Evolutionary conservation across 1,140 invertebrate genomes (phyloP).

Genomic region (Drosophila sechellia): DNA sequence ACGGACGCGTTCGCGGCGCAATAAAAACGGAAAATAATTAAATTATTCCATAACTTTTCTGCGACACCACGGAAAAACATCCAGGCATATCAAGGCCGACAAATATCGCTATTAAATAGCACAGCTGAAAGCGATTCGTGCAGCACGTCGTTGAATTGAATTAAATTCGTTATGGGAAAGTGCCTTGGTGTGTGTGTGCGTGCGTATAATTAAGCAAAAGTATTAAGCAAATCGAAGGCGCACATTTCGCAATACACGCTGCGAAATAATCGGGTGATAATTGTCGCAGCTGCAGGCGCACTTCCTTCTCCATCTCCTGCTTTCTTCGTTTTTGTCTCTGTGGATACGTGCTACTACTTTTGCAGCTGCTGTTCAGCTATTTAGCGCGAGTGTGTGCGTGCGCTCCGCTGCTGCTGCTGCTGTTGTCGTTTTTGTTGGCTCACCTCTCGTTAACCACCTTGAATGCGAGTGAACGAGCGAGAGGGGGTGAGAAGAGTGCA

Average conservation of each 20-base stretch:
- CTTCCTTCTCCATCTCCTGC: slow-evolving; percentile 37
- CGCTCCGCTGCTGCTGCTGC: background rate
- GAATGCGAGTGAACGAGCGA: slow-evolving; percentile 11
- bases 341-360: slow-evolving; percentile 25
- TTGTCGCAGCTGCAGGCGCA: slow-evolving; percentile 27
- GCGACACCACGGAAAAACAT: background rate
- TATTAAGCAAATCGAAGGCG: slow-evolving; percentile 38
- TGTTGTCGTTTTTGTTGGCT: slow-evolving; percentile 26
- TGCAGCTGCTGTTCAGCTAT: slow-evolving; percentile 42
- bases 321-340: slow-evolving; percentile 30
- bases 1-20: slow-evolving; percentile 7
- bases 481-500: slow-evolving; percentile 30
- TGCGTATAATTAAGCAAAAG: slow-evolving; percentile 50
- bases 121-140: slow-evolving; percentile 8
- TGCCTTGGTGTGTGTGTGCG: slow-evolving; percentile 42
- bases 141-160: slow-evolving; percentile 16
- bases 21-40: slow-evolving; percentile 1
- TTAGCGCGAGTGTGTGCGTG: slow-evolving; percentile 13
- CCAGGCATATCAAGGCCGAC: slow-evolving; percentile 6
- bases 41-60: slow-evolving; percentile 3
- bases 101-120: background rate
- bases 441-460: slow-evolving; percentile 50
- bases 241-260: slow-evolving; percentile 42
- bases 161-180: slow-evolving; percentile 22
- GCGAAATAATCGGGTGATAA: slow-evolving; percentile 15